A percentile compares a stretch with the other conserved stretches of the same genome.
phyloP scores from a whole-genome alignment of 1,140 invertebrate genomes.

The Dolichoris vasculosae region DNA sequence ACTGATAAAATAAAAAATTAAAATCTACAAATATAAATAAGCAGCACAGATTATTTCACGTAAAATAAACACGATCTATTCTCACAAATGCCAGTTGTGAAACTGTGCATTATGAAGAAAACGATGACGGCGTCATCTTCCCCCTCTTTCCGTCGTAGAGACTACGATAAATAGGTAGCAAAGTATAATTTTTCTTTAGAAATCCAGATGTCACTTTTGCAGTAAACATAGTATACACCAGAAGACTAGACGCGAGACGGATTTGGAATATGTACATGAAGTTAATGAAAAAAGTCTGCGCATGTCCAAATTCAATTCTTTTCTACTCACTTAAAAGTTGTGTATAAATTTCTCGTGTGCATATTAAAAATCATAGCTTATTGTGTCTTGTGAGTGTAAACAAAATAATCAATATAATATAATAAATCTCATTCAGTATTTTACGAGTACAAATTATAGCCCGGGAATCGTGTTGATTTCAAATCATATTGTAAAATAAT shows the following conservation, averaged over 20 bases:
- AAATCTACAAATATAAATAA: background rate
- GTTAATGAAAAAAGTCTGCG: too few relatives aligned
- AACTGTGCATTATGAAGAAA: slow-evolving; percentile 27
- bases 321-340: too few relatives aligned
- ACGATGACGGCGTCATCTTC: slow-evolving; percentile 29
- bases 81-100: slow-evolving; percentile 28
- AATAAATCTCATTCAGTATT: too few relatives aligned
- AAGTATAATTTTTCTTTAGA: background rate
- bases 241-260: background rate
- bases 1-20: background rate
- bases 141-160: background rate
- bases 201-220: background rate
- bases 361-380: too few relatives aligned
- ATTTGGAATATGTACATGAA: background rate
- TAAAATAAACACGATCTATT: background rate
- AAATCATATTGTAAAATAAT: too few relatives aligned
- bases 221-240: background rate
- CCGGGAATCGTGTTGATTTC: too few relatives aligned
- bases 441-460: too few relatives aligned
- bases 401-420: too few relatives aligned
- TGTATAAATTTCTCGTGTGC: too few relatives aligned
- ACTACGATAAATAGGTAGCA: background rate
- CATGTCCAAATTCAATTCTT: too few relatives aligned
- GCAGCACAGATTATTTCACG: background rate
- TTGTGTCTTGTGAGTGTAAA: too few relatives aligned